Evolutionary conservation across 2,888 invertebrate species (phyloP).

Genomic region (Drosophila neutralis): DNA sequence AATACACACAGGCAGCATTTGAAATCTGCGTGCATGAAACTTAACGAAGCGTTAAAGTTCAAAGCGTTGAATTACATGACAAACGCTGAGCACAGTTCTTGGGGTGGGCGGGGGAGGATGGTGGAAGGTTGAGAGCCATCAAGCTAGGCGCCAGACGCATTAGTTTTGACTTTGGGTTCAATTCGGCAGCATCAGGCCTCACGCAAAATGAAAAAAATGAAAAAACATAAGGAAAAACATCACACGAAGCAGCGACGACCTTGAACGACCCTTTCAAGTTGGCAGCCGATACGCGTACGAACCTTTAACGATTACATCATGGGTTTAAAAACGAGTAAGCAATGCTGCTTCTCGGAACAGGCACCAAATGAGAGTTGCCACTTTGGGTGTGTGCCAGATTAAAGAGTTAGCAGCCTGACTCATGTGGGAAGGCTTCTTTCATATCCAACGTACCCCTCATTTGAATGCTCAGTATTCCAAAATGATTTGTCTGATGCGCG

Average conservation of each 20-base stretch:
- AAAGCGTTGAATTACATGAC: conserved; percentile 74
- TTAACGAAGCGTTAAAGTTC: conserved; percentile 81
- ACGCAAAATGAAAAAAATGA: conserved; percentile 14
- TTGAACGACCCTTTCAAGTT: conserved; percentile 54
- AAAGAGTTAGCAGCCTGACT: conserved; percentile 47
- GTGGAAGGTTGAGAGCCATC: too few species aligned
- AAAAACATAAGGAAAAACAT: neutral
- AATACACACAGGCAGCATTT: conserved; percentile 40
- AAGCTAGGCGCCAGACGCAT: conserved; percentile 33
- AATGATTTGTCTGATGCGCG: conserved; percentile 17
- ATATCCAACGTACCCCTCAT: neutral
- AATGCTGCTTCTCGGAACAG: neutral
- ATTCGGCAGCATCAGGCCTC: conserved; percentile 37
- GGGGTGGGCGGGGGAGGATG: neutral
- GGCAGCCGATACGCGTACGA: conserved; percentile 11
- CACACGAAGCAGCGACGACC: conserved; percentile 28
- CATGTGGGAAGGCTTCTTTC: conserved; percentile 53
- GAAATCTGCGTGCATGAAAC: conserved; percentile 80
- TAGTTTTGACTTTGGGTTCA: conserved; percentile 58
- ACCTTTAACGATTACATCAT: conserved; percentile 48
- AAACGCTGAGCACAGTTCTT: conserved; percentile 26
- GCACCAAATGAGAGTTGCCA: conserved; percentile 8
- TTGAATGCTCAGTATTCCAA: neutral
- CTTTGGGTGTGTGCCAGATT: conserved; percentile 13
- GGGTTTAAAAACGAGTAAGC: conserved; percentile 22